A percentile compares a stretch with the other conserved stretches of the same genome.
These are phyloP conservation scores for Trachelus stipa DNA, from an alignment of 2,888 invertebrate genomes.

Conservation along the genomic window DNA sequence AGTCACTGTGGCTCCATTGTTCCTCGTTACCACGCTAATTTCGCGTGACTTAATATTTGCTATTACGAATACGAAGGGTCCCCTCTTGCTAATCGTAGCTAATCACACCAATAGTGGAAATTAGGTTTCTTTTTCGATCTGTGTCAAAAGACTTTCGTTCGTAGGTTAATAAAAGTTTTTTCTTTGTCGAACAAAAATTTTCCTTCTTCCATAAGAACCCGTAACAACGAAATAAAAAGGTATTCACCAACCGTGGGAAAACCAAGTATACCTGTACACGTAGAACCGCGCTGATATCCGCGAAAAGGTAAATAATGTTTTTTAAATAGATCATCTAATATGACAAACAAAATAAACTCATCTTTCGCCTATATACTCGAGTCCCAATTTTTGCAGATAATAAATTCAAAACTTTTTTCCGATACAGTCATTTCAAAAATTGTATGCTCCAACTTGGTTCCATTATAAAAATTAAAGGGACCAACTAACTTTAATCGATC, in stretches of 20 bases:
- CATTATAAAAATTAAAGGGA: neutral
- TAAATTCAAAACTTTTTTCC: neutral
- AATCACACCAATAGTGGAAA: neutral
- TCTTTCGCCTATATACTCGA: constrained; percentile 17
- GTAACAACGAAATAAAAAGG: neutral
- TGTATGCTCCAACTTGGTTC: neutral
- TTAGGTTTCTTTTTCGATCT: neutral
- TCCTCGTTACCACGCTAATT: neutral
- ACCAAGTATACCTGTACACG: constrained; percentile 1
- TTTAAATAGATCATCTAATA: constrained; percentile 25
- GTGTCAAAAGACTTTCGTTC: neutral
- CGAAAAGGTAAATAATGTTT: constrained; percentile 31
- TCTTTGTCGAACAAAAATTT: neutral
- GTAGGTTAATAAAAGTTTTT: neutral
- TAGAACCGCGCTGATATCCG: constrained; percentile 19
- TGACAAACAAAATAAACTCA: constrained; percentile 28
- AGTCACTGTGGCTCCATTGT: neutral
- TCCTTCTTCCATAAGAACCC: neutral
- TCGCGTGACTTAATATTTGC: neutral
- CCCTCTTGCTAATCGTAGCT: neutral
- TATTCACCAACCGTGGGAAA: constrained; percentile 33
- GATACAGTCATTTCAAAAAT: no score
- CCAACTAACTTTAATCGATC: neutral
- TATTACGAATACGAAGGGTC: neutral
- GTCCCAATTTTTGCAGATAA: neutral